Evolutionary conservation across 2,888 invertebrate genomes (phyloP).

Genomic region (Gandaritis pyraliata): DNA sequence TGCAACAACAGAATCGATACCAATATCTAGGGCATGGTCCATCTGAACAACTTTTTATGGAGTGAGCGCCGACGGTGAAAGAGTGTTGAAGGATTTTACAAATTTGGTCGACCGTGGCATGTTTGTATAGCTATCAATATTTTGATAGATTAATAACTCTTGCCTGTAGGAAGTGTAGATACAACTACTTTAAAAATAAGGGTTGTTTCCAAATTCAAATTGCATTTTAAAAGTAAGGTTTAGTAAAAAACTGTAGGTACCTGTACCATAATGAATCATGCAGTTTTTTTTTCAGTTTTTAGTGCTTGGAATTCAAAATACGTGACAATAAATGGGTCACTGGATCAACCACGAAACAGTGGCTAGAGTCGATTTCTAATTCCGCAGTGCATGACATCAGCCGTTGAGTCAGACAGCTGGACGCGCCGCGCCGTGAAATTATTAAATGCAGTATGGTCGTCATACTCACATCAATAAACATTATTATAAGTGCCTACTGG

Average conservation of each 20-base stretch:
- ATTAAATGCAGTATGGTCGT: conserved; percentile 20
- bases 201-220: too few species aligned
- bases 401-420: conserved; percentile 48
- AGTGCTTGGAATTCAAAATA: background rate
- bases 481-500: background rate
- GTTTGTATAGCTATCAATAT: background rate
- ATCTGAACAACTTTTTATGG: conserved; percentile 5
- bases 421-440: conserved; percentile 31
- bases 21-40: conserved; percentile 5
- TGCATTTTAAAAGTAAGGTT: too few species aligned
- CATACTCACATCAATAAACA: conserved; percentile 6
- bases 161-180: too few species aligned
- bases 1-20: too few species aligned
- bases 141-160: too few species aligned
- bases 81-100: background rate
- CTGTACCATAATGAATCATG: too few species aligned
- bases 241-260: too few species aligned
- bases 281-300: too few species aligned
- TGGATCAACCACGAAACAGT: conserved; percentile 17
- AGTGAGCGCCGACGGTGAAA: background rate
- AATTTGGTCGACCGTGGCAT: background rate
- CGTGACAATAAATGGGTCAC: conserved; percentile 22
- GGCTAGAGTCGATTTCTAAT: conserved; percentile 48
- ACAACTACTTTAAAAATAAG: too few species aligned
- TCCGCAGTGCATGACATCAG: conserved; percentile 54